phyloP scores from a whole-genome alignment of 2,113 vertebrate genomes.

The Opisthocomus hoazin region DNA sequence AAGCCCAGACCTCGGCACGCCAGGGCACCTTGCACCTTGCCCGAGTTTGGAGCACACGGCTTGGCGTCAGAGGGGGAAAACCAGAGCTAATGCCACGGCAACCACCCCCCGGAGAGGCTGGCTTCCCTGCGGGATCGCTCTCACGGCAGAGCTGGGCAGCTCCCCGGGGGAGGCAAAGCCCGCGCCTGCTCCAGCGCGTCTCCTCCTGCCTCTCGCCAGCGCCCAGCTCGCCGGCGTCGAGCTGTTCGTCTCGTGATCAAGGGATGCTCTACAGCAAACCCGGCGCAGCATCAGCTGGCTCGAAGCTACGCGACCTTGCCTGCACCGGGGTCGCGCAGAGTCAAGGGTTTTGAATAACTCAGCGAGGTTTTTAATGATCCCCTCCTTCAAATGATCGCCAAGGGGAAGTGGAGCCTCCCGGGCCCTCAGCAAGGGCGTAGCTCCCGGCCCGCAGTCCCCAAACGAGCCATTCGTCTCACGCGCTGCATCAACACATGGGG shows the following conservation, averaged over 20 bases:
- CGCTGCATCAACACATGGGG: neutral
- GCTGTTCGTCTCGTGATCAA: neutral
- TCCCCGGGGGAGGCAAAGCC: neutral
- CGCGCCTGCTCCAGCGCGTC: neutral
- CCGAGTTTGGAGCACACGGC: neutral
- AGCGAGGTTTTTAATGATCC: neutral
- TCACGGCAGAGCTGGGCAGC: neutral
- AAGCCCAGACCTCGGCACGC: neutral
- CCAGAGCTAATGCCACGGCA: rapidly evolving
- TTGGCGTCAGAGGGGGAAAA: neutral
- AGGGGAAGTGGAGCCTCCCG: neutral
- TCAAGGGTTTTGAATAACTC: too few relatives aligned
- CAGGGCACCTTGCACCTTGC: neutral
- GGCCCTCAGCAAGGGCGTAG: neutral
- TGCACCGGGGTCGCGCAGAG: neutral
- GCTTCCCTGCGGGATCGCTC: neutral
- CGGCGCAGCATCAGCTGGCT: neutral
- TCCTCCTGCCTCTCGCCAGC: neutral
- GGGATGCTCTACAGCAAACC: neutral
- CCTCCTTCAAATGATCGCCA: neutral
- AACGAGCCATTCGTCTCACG: neutral
- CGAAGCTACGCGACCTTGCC: neutral
- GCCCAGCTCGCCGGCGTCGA: neutral
- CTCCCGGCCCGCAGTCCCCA: neutral
- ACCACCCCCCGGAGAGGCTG: neutral